Evolutionary conservation across 2,797 vertebrate genomes (phyloP), one percentile per base, ranked within the genome.

Genomic region (Enteromius radiatus): DNA sequence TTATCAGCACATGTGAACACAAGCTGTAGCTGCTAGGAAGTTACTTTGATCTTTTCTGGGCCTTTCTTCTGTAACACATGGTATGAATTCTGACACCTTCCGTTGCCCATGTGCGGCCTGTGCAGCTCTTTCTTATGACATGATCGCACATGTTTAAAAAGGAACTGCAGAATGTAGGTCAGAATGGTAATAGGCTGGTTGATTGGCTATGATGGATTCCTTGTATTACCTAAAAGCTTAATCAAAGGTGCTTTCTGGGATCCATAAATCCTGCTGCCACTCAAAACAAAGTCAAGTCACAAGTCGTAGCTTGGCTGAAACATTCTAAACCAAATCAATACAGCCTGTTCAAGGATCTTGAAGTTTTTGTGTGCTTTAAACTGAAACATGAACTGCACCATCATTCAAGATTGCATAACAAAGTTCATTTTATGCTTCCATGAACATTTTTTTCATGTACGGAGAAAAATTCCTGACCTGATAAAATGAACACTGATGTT

Each of bases 241-340:
- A 85, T 89, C 86, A 87, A 82, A 86, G 14, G 79, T 77, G 78
- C 68, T 14, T 74, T 73, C 88, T 85, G 86, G 92, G 89, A 84
- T 86, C 87, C 80, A 65, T 82, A 61, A 85, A 88, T 56, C 33
- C 78, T 33, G 78, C 74, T 79, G 81, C 86, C 78, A 81, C 65
- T 87, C 68, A 69, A 79, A 90, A 85, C 77, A 65, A 67, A 54
- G 63, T 73, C 14, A 65, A 41, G n/a, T 79, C 47, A 80, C 45
- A 31, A 71, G 45, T 71, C 69, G 6, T 10, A 47, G 49, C 61
- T 79, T 45, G 28, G 47, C 49, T 74, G 15, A 65, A 80, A 67
- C 76, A 80, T 59, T 77, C 31, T 41, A 38, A 59, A 11, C 36
- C 33, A 56, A 75, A 79, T 80, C 82, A 63, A 52, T 71, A 26